Conservation (phyloP, 2,888 invertebrate species). For the Trichopria drosophilae region DNA sequence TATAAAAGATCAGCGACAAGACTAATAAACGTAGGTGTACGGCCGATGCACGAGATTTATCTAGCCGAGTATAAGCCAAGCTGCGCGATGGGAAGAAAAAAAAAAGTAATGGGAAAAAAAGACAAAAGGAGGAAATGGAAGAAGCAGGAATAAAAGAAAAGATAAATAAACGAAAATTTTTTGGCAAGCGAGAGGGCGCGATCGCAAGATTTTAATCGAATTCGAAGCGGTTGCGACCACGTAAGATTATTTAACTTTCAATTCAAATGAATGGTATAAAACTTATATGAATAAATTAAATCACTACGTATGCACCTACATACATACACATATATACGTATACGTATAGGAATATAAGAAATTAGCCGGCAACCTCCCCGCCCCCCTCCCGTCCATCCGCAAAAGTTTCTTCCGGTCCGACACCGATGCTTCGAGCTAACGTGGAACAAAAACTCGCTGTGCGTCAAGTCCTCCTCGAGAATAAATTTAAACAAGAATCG, state of each 20-base stretch:
- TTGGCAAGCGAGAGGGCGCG: constrained; percentile 30
- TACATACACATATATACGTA: constrained; percentile 47
- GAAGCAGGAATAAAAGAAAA: constrained; percentile 1
- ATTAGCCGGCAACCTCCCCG: constrained; percentile 53
- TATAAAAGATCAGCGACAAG: constrained; percentile 17
- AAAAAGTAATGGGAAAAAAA: not conserved
- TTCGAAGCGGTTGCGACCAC: constrained; percentile 19
- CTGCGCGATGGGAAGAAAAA: constrained; percentile 1
- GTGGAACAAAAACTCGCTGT: constrained; percentile 6
- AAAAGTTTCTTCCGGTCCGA: constrained; percentile 32
- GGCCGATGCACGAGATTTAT: constrained; percentile 8
- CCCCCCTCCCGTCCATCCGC: constrained; percentile 44
- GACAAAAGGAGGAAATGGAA: constrained; percentile 9
- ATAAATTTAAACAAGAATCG: no score
- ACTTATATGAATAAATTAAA: constrained; percentile 44
- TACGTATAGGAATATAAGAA: constrained; percentile 52
- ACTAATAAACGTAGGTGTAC: constrained; percentile 19
- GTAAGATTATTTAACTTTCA: constrained; percentile 30
- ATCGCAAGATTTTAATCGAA: constrained; percentile 26
- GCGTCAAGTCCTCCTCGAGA: constrained; percentile 7
- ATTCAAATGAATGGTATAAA: constrained; percentile 41
- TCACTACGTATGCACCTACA: constrained; percentile 52
- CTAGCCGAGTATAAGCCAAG: constrained; percentile 6
- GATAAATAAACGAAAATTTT: constrained; percentile 4
- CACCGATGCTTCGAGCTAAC: constrained; percentile 16